Evolutionary conservation across 2,888 invertebrate genomes (phyloP).

Genomic region (Xanthorhoe spadicearia): DNA sequence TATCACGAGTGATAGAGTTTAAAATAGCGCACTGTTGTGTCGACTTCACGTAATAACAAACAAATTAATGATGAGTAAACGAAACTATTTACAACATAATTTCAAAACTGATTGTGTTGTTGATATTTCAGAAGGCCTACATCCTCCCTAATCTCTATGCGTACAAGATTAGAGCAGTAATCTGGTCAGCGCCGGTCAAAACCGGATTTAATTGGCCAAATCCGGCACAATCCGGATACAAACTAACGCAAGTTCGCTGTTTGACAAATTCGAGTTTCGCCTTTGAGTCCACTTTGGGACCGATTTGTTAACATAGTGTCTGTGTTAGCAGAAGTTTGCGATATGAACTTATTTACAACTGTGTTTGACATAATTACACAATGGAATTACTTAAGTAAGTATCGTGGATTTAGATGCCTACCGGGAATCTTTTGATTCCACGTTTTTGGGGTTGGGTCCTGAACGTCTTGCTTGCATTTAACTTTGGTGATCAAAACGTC

Average conservation of each 20-base stretch:
- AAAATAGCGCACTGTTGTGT: no score
- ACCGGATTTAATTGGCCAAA: constrained; percentile 40
- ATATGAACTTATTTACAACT: not conserved
- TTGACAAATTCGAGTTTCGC: constrained; percentile 34
- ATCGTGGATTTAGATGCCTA: no score
- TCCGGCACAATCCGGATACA: constrained; percentile 37
- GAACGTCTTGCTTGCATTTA: no score
- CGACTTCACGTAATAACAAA: no score
- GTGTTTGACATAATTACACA: no score
- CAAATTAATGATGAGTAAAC: no score
- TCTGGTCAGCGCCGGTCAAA: constrained; percentile 24
- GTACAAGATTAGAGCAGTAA: constrained; percentile 20
- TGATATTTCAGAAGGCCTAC: not conserved
- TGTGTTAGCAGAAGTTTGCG: not conserved
- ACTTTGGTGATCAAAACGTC: no score
- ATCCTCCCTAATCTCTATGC: not conserved
- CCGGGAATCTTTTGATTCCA: no score
- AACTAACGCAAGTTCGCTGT: constrained; percentile 36
- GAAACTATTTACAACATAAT: no score
- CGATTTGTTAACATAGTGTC: constrained; percentile 11
- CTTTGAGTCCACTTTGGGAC: constrained; percentile 32
- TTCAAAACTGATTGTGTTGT: not conserved
- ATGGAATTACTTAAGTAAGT: no score
- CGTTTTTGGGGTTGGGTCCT: no score
- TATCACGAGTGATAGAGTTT: no score